Evolutionary conservation across 2,888 invertebrate species (phyloP), one percentile per base, ranked within the genome.

Genomic region (Endomychus coccineus): DNA sequence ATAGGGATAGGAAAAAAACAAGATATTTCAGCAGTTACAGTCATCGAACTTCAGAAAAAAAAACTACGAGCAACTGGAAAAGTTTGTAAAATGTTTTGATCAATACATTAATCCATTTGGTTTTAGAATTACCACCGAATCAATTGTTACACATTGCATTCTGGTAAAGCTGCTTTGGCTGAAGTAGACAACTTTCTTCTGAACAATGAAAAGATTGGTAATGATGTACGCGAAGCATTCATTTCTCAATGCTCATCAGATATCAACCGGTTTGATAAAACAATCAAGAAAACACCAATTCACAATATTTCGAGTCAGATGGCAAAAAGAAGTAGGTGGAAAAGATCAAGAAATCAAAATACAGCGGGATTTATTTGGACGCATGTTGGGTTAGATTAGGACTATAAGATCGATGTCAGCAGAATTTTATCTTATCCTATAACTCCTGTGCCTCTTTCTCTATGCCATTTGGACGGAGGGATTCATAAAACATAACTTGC

Each of bases 361-460:
- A 14, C 48, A 51, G 34, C 29, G 49, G n/a, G 48, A 52, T 44
- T 38, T 50, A 24, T 53, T 55, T 39, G 48, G 48, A 0, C 43
- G 46, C 4, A 30, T 53, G 28, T 31, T 55, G 9, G 45, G 37
- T 3, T n/a, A 36, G 5, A 7, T 19, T 7, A 19, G 19, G 19
- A 19, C 19, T 7, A 19, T 7, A 19, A 19, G 9, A 19, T 19
- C 7, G 19, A 19, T 19, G 19, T 19, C 5, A 5, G 5, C 7
- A 19, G 9, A 19, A 9, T 9, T 25, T 5, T 9, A 25, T 25
- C 7, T 6, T 9, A 6, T 25, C 6, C 25, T 6, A 9, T 25
- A 25, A 25, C 25, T 25, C 25, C 7, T 25, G 25, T 25, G 11
- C 11, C 25, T 25, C 25, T 25, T 7, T 5, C 19, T 19, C 7